These are phyloP conservation scores for Lamprotornis superbus DNA, from an alignment of 2,113 vertebrate species.

Conservation along the genomic window DNA sequence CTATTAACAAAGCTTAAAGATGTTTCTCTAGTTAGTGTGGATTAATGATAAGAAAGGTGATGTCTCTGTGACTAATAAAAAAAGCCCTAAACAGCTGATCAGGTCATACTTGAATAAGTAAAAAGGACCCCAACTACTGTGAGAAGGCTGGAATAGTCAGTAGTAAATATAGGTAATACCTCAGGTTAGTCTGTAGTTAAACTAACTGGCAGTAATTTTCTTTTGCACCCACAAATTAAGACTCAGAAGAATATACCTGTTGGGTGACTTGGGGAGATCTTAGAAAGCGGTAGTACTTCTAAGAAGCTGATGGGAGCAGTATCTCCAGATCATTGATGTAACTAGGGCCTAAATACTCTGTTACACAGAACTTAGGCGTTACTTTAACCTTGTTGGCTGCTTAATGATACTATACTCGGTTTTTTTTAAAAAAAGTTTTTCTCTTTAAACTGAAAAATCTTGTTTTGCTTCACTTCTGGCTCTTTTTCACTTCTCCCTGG, in stretches of 20 bases:
- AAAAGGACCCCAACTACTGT: not conserved
- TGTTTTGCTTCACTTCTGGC: conserved; percentile 68
- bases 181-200: not conserved
- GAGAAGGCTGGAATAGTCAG: not conserved
- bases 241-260: fast-evolving
- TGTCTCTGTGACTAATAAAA: not conserved
- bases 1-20: not conserved
- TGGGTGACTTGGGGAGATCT: not conserved
- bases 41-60: not conserved
- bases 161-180: not conserved
- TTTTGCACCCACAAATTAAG: not conserved
- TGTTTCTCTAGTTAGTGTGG: fast-evolving
- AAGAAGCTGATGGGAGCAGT: not conserved
- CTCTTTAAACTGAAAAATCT: conserved; percentile 37
- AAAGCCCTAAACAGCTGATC: not conserved
- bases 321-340: not conserved
- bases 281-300: not conserved
- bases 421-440: not conserved
- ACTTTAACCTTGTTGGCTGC: not conserved
- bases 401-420: not conserved
- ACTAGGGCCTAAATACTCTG: not conserved
- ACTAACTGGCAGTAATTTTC: not conserved
- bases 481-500: conserved; percentile 70
- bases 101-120: not conserved
- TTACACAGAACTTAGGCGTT: not conserved